Percentiles rank a stretch among this genome's conserved stretches.
These are phyloP conservation scores for Drosophila monieri DNA, from an alignment of 2,888 invertebrate genomes.

Conservation along the genomic window DNA sequence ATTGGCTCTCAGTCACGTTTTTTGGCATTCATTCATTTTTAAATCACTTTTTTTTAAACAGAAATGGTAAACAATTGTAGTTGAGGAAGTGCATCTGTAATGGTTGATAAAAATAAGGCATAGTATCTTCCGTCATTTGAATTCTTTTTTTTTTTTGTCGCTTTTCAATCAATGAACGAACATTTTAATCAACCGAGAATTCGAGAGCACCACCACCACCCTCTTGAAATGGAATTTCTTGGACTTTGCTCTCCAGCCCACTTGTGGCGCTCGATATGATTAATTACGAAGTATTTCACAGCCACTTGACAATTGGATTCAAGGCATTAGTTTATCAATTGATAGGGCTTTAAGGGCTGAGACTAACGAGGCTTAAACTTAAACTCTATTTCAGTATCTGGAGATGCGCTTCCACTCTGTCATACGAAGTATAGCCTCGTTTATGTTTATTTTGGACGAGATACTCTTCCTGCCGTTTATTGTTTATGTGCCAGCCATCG, in stretches of 20 bases:
- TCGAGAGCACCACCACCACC: conserved; percentile 16
- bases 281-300: conserved; percentile 44
- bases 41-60: background rate
- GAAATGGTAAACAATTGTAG: background rate
- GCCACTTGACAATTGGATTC: conserved; percentile 58
- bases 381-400: conserved; percentile 87
- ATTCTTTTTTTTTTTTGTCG: background rate
- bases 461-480: conserved; percentile 91
- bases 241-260: conserved; percentile 61
- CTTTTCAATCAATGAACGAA: conserved; percentile 31
- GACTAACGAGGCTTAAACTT: background rate
- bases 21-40: background rate
- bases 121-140: background rate
- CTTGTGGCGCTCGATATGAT: conserved; percentile 45
- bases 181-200: conserved; percentile 67
- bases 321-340: background rate
- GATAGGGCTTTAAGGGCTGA: too few relatives aligned
- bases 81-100: background rate
- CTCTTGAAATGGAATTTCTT: conserved; percentile 35
- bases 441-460: conserved; percentile 92
- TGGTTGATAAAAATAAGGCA: conserved; percentile 3
- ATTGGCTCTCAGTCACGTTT: background rate
- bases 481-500: conserved; percentile 91
- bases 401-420: conserved; percentile 90
- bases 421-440: conserved; percentile 90